phyloP scores from a whole-genome alignment of 2,113 vertebrate species.

The Mastomys coucha region DNA sequence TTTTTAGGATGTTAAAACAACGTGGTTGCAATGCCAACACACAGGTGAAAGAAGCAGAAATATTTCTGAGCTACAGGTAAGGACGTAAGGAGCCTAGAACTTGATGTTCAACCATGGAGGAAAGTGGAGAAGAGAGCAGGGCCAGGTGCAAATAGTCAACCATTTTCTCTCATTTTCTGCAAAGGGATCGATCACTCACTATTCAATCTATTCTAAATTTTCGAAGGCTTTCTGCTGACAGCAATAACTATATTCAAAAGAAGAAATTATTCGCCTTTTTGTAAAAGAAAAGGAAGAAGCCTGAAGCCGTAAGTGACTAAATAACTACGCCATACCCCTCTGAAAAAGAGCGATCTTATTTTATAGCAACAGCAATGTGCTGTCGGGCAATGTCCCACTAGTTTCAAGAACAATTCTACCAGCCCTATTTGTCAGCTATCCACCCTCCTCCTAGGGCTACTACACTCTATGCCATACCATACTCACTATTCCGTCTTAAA shows the following conservation, averaged over 20 bases:
- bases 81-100: not conserved
- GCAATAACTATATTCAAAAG: not conserved
- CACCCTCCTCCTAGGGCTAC: not conserved
- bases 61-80: not conserved
- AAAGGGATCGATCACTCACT: not conserved
- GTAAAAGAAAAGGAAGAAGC: not conserved
- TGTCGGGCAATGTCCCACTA: not conserved
- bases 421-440: not conserved
- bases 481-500: not conserved
- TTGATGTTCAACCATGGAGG: not conserved
- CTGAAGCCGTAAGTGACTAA: not conserved
- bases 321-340: not conserved
- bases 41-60: not conserved
- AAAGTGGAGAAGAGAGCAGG: not conserved
- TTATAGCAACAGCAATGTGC: not conserved
- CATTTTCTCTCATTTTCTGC: not conserved
- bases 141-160: not conserved
- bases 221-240: not conserved
- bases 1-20: slow-evolving; percentile 47
- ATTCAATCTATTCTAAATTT: slow-evolving; percentile 8
- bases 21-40: not conserved
- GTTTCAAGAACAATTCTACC: not conserved
- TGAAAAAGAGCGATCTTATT: not conserved
- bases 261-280: not conserved
- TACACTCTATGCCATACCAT: not conserved